Percentiles rank a stretch among this genome's conserved stretches.
Conservation (phyloP, 2,797 vertebrate species). For the Alfaro cultratus region DNA sequence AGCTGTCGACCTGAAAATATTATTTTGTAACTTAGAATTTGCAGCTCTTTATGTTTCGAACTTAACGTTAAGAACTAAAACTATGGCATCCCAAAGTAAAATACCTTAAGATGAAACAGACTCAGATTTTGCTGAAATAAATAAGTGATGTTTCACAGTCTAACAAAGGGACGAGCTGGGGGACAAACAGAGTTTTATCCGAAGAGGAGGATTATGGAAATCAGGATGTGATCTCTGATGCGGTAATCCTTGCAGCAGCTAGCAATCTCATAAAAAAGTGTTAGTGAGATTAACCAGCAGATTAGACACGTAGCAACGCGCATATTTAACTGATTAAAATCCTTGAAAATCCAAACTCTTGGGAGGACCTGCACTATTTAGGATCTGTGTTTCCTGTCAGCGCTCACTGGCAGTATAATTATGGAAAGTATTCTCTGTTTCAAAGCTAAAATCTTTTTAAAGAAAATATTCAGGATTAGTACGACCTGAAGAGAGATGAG, state of each 20-base stretch:
- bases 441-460: constrained; percentile 23
- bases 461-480: constrained; percentile 53
- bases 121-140: constrained; percentile 40
- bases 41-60: constrained; percentile 2
- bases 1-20: constrained; percentile 9
- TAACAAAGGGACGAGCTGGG: constrained; percentile 57
- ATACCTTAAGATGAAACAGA: constrained; percentile 10
- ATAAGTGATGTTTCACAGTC: constrained; percentile 47
- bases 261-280: constrained; percentile 81
- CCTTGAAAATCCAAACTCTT: constrained; percentile 67
- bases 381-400: constrained; percentile 51
- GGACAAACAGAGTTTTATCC: constrained; percentile 72
- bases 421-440: constrained; percentile 36
- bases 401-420: constrained; percentile 60
- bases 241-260: constrained; percentile 69
- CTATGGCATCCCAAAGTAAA: background rate
- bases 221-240: constrained; percentile 75
- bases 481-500: constrained; percentile 32
- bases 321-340: constrained; percentile 80
- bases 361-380: constrained; percentile 57
- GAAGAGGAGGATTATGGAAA: constrained; percentile 79
- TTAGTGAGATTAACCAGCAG: constrained; percentile 79
- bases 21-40: background rate
- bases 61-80: background rate
- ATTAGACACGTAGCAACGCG: constrained; percentile 77